Conservation (phyloP, 2,888 invertebrate genomes). For the Pristionchus japonicus region DNA sequence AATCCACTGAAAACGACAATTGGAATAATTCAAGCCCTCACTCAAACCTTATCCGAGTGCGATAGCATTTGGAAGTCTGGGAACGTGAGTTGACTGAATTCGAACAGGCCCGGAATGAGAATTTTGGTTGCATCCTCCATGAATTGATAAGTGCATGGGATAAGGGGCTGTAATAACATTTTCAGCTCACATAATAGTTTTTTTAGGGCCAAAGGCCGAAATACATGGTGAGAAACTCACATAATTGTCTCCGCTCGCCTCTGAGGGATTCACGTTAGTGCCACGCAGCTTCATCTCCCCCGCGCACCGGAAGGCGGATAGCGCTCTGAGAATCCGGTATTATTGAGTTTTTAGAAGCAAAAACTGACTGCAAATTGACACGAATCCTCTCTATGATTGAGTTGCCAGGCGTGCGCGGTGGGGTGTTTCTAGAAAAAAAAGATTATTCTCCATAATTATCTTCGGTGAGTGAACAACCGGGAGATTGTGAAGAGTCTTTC, state of each 20-base stretch:
- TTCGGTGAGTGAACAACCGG: too few species aligned
- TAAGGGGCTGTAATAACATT: background rate
- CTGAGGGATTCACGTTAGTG: background rate
- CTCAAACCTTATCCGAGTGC: background rate
- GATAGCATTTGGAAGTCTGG: background rate
- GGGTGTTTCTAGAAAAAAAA: background rate
- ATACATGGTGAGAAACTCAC: background rate
- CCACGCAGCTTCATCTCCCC: background rate
- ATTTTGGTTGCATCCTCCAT: background rate
- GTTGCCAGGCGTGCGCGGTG: background rate
- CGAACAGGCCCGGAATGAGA: background rate
- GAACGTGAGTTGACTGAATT: background rate
- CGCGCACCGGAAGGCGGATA: background rate
- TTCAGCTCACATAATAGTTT: background rate
- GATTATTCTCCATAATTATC: background rate
- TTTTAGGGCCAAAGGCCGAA: too few species aligned
- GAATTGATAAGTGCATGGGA: slow-evolving; percentile 4
- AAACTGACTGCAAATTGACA: background rate
- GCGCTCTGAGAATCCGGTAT: background rate
- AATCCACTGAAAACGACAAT: background rate
- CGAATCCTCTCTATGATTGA: background rate
- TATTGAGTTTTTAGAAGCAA: background rate
- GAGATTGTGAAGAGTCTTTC: background rate
- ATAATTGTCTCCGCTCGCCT: background rate
- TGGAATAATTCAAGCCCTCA: background rate